phyloP scores from a whole-genome alignment of 53 echinoderm and acorn worm species.

The Crossaster papposus region DNA sequence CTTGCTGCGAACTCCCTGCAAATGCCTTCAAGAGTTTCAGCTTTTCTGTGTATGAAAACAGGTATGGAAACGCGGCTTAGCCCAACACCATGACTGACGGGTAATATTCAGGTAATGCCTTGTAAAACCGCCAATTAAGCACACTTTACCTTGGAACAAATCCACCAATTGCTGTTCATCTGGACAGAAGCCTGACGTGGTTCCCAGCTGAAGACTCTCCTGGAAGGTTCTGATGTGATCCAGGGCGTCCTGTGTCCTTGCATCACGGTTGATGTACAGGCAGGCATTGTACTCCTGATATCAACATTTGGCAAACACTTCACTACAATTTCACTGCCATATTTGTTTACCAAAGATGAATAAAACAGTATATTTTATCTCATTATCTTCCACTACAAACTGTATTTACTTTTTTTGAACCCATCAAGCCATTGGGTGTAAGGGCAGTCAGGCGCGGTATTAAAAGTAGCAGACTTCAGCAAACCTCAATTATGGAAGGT shows the following conservation, averaged over 20 bases:
- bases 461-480: too few species aligned
- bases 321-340: background rate
- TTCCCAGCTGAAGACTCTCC: background rate
- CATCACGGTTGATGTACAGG: slow-evolving; percentile 79
- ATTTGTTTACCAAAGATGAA: background rate
- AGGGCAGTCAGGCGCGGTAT: too few species aligned
- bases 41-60: slow-evolving; percentile 40
- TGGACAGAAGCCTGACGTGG: background rate
- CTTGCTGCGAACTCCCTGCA: slow-evolving; percentile 24
- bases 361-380: too few species aligned
- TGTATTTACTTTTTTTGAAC: too few species aligned
- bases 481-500: too few species aligned
- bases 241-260: slow-evolving; percentile 71
- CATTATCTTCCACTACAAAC: too few species aligned
- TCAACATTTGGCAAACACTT: background rate
- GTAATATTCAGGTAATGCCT: background rate
- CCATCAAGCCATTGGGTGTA: too few species aligned
- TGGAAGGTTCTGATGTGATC: slow-evolving; percentile 37
- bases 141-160: slow-evolving; percentile 62
- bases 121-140: background rate
- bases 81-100: background rate
- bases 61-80: background rate
- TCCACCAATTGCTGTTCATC: slow-evolving; percentile 47
- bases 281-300: slow-evolving; percentile 71
- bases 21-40: slow-evolving; percentile 8